Evolutionary conservation across 2,888 invertebrate genomes (phyloP).

Genomic region (Sarcophaga rosellei): DNA sequence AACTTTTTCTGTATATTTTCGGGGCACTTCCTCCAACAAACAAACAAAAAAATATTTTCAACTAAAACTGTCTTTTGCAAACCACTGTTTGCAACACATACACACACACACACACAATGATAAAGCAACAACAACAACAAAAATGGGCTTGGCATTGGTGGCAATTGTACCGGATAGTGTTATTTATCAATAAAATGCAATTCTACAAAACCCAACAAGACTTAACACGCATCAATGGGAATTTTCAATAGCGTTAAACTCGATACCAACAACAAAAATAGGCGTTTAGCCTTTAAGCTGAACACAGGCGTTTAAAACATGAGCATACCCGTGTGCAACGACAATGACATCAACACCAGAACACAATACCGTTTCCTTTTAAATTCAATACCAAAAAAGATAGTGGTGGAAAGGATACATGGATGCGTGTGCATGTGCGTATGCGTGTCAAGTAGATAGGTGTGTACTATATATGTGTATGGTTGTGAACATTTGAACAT

Average conservation of each 20-base stretch:
- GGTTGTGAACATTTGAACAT: neutral
- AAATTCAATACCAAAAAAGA: neutral
- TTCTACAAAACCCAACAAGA: slow-evolving; percentile 19
- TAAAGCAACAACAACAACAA: neutral
- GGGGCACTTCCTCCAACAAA: too few relatives aligned
- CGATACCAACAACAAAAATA: slow-evolving; percentile 9
- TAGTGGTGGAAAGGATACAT: neutral
- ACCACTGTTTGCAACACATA: neutral
- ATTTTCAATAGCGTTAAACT: slow-evolving; percentile 15
- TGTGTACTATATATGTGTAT: neutral
- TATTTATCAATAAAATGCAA: slow-evolving; percentile 37
- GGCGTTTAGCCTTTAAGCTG: slow-evolving; percentile 17
- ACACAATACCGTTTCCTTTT: neutral
- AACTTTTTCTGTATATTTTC: too few relatives aligned
- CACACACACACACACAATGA: neutral
- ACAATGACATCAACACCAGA: neutral
- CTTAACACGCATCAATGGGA: slow-evolving; percentile 43
- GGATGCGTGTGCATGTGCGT: neutral
- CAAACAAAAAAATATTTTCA: too few relatives aligned
- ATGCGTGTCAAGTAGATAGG: neutral
- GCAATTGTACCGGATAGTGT: slow-evolving; percentile 7
- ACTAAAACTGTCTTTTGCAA: neutral
- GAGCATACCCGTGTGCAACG: neutral
- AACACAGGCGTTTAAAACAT: neutral
- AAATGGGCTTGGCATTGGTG: neutral